These are phyloP conservation scores for Nyctibius grandis DNA, from an alignment of 2,797 vertebrate species.

Conservation along the genomic window DNA sequence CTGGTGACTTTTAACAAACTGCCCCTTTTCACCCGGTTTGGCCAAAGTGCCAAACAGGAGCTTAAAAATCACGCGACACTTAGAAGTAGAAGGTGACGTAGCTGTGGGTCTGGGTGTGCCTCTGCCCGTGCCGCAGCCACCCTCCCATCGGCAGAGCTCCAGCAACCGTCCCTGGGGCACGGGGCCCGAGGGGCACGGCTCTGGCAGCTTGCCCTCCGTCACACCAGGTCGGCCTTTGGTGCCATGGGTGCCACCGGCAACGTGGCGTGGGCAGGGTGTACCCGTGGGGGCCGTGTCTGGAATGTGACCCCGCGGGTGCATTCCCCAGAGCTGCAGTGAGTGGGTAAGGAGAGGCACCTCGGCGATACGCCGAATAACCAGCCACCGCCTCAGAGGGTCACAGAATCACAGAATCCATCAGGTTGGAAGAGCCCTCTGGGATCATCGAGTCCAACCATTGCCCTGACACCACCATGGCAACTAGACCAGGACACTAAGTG, in stretches of 20 bases:
- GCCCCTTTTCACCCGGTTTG: not conserved
- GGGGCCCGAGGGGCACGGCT: fast-evolving
- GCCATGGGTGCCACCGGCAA: fast-evolving
- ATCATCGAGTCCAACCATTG: no score
- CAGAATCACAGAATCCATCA: not conserved
- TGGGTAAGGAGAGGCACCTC: not conserved
- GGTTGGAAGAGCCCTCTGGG: no score
- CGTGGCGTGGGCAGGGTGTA: fast-evolving
- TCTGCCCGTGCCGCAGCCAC: not conserved
- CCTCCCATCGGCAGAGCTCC: not conserved
- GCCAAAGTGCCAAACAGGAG: not conserved
- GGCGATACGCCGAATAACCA: not conserved
- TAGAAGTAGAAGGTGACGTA: fast-evolving
- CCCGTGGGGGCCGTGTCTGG: no score
- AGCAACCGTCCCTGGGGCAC: not conserved
- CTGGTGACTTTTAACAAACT: not conserved
- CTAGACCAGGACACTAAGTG: no score
- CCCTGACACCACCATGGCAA: no score
- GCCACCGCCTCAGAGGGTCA: no score
- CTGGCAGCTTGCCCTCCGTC: not conserved
- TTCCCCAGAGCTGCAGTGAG: not conserved
- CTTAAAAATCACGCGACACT: fast-evolving
- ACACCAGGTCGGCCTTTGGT: not conserved
- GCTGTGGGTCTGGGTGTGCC: fast-evolving
- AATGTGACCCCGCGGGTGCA: fast-evolving